Evolutionary conservation across 2,113 vertebrate genomes (phyloP).

Genomic region (Cyphomyrus discorhynchus): DNA sequence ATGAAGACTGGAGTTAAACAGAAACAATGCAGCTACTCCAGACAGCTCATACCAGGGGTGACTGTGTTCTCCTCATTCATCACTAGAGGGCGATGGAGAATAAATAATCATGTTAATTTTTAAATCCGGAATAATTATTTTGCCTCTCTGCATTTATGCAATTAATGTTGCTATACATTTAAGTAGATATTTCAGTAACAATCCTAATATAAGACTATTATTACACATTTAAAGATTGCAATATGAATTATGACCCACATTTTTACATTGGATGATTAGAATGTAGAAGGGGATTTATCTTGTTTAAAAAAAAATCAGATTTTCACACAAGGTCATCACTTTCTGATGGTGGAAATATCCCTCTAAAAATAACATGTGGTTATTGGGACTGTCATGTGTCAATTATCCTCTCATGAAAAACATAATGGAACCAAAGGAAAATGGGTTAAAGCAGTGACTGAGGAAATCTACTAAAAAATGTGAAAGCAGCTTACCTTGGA

Average conservation of each 20-base stretch:
- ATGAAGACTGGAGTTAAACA: neutral
- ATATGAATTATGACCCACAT: neutral
- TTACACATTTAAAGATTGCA: neutral
- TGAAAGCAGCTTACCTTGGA: neutral
- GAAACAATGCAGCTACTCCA: neutral
- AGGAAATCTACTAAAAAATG: neutral
- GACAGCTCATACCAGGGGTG: neutral
- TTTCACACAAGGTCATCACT: neutral
- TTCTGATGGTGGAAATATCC: neutral
- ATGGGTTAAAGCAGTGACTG: neutral
- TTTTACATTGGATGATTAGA: neutral
- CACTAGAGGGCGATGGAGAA: slow-evolving; percentile 14
- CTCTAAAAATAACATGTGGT: neutral
- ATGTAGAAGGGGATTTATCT: neutral
- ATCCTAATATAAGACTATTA: neutral
- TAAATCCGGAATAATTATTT: neutral
- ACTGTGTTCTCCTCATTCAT: neutral
- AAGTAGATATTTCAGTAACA: neutral
- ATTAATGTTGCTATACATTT: neutral
- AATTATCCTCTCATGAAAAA: neutral
- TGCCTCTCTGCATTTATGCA: neutral
- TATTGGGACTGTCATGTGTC: neutral
- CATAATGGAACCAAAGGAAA: neutral
- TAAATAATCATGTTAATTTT: neutral
- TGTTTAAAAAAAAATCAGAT: neutral